Base-by-base conservation (phyloP, 2,797 vertebrate genomes). In the Aldrovandia affinis region DNA sequence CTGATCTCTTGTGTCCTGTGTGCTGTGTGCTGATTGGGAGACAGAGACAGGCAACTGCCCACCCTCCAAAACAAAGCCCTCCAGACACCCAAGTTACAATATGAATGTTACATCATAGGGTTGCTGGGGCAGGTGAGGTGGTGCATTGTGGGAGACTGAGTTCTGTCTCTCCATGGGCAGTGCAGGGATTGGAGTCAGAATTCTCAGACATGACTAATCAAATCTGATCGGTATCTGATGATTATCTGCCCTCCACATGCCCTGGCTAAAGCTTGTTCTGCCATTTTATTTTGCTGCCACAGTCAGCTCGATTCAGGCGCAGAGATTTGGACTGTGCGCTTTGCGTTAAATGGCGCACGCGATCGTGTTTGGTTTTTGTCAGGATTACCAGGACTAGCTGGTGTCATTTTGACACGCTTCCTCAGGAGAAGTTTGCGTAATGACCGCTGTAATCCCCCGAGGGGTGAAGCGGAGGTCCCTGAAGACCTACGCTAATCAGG, bases 71-170 rank as follows among this genome's bases (percentile, higher is more conserved):
- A 6, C 6, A 59, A 59, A 59, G 25, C 57, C 57, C 8, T 59
- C 3, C 20, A 25, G 57, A 18, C 20, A 25, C 57, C 57, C 25
- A 7, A 8, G 8, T 28, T n/a, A 63, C 20, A 22, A 15, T 68
- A 82, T 86, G 70, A 88, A 84, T 88, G 75, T 81, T 79, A 81
- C 83, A 88, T 86, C 61, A 79, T 85, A 86, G 83, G 15, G 28
- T 52, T 52, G 61, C 42, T 75, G 61, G 50, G 78, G 79, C 79
- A 88, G 81, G 81, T 86, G 87, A 88, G 83, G 83, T 80, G 59
- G 65, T 30, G 85, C 79, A 85, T 79, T 88, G 81, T 85, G 81
- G 79, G 85, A 80, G n/a, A 10, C 82, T 8, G 4, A 9, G 59
- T 63, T 73, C 50, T 33, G 55, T 81, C 39, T 63, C 36, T 57